Conservation (phyloP, 2,888 invertebrate species). For the Dusona sp. region DNA sequence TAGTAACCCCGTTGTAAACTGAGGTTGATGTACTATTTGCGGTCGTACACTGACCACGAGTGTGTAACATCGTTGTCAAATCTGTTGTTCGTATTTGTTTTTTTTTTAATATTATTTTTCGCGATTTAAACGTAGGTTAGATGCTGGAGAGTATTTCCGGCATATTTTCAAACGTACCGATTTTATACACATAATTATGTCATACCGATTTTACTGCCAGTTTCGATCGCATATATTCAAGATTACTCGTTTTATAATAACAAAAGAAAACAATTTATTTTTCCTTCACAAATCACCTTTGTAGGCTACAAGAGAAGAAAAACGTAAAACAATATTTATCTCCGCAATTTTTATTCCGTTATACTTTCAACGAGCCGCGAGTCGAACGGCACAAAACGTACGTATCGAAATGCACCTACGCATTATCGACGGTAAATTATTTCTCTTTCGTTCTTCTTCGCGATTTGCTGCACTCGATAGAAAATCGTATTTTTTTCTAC, state of each 20-base stretch:
- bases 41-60: conserved; percentile 52
- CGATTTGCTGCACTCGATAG: conserved; percentile 5
- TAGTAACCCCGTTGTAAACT: conserved; percentile 33
- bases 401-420: conserved; percentile 24
- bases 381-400: conserved; percentile 9
- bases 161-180: not conserved
- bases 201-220: not conserved
- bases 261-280: not conserved
- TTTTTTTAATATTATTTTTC: not conserved
- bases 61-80: conserved; percentile 61
- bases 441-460: not conserved
- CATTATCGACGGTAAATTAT: conserved; percentile 15
- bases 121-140: conserved; percentile 8
- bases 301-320: not conserved
- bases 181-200: not conserved
- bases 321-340: not conserved
- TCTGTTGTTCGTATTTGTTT: conserved; percentile 8
- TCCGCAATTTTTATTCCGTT: not conserved
- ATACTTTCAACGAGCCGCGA: conserved; percentile 24
- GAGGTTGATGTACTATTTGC: conserved; percentile 30
- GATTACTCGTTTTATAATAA: not conserved
- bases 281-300: not conserved
- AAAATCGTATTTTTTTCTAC: not conserved
- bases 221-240: not conserved
- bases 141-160: not conserved